These are phyloP conservation scores for Notechis scutatus DNA, from an alignment of 2,113 vertebrate species.

Conservation along the genomic window DNA sequence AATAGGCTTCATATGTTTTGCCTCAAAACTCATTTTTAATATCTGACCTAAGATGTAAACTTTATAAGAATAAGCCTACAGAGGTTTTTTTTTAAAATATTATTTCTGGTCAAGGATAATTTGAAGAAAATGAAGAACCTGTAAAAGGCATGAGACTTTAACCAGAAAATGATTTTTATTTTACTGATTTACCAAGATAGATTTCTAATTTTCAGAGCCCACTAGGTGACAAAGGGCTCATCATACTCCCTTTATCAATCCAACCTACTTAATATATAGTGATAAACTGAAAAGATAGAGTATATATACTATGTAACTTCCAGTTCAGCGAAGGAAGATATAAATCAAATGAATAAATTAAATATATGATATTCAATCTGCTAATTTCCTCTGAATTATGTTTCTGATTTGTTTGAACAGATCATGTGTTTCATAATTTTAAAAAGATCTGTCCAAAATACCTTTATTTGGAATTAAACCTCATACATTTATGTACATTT, in stretches of 20 bases:
- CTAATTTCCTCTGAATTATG: background rate
- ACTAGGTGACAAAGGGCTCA: background rate
- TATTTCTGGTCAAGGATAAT: background rate
- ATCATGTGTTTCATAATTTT: background rate
- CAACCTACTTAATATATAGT: background rate
- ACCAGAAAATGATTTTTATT: background rate
- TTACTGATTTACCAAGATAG: background rate
- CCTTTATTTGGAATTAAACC: background rate
- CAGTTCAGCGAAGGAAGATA: background rate
- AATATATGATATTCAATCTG: background rate
- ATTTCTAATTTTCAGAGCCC: background rate
- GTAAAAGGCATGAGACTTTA: background rate
- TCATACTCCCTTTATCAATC: background rate
- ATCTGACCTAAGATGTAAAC: background rate
- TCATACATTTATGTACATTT: background rate
- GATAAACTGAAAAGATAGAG: background rate
- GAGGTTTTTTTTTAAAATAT: background rate
- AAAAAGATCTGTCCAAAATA: background rate
- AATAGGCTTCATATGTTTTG: background rate
- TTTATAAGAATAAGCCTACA: background rate
- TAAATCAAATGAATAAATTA: background rate
- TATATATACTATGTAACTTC: background rate
- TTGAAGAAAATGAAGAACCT: background rate
- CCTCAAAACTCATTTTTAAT: background rate
- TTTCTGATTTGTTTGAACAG: background rate